Evolutionary conservation across 2,888 invertebrate species (phyloP).

Genomic region (Brachypalpus laphriformis): DNA sequence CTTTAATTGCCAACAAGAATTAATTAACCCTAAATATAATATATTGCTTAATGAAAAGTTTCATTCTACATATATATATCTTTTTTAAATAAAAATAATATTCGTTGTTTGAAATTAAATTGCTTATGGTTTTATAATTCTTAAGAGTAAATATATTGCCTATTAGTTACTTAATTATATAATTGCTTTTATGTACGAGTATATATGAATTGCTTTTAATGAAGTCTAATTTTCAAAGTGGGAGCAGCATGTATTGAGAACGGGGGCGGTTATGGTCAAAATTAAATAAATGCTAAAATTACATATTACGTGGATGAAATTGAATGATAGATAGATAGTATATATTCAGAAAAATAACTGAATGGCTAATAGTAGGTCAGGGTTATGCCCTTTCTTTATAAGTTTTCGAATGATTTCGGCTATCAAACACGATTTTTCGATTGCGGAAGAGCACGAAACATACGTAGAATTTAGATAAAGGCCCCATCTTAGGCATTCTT

Average conservation of each 20-base stretch:
- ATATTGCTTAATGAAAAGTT: slow-evolving; percentile 44
- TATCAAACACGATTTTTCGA: too few species aligned
- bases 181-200: slow-evolving; percentile 32
- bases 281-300: too few species aligned
- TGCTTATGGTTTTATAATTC: slow-evolving; percentile 40
- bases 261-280: too few species aligned
- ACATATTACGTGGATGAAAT: too few species aligned
- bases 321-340: too few species aligned
- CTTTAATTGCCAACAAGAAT: slow-evolving; percentile 73
- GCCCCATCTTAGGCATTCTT: too few species aligned
- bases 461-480: too few species aligned
- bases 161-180: slow-evolving; percentile 5
- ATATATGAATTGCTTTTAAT: slow-evolving; percentile 28
- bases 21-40: slow-evolving; percentile 55
- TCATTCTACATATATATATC: slow-evolving; percentile 3
- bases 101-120: slow-evolving; percentile 69
- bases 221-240: not conserved
- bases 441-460: too few species aligned
- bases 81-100: slow-evolving; percentile 34
- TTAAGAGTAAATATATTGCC: slow-evolving; percentile 12
- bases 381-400: too few species aligned
- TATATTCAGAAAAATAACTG: too few species aligned
- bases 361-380: too few species aligned
- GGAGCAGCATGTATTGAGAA: not conserved
- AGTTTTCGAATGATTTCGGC: too few species aligned